Conservation (phyloP, 2,113 vertebrate species). For the Daboia siamensis region DNA sequence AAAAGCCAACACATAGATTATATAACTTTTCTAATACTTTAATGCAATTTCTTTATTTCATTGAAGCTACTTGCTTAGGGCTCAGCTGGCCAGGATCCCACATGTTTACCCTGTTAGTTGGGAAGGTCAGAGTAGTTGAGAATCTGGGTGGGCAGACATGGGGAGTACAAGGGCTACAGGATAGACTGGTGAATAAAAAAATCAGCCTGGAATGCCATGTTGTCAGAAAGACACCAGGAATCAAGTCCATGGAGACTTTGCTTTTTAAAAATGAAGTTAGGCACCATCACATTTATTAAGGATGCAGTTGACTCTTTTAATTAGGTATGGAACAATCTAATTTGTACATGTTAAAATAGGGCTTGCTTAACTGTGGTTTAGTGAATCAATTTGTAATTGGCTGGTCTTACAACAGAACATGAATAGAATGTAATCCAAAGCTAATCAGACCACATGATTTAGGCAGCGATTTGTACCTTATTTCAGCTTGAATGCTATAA, state of each 20-base stretch:
- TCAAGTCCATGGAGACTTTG: background rate
- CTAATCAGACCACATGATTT: background rate
- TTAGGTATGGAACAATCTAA: background rate
- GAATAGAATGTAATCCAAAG: background rate
- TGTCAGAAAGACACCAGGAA: background rate
- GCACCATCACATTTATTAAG: background rate
- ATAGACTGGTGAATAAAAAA: background rate
- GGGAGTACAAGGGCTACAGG: background rate
- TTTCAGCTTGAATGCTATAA: background rate
- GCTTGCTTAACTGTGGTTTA: background rate
- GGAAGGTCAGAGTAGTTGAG: background rate
- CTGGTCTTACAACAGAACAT: background rate
- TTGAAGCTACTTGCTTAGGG: background rate
- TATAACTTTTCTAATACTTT: background rate
- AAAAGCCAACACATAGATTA: background rate
- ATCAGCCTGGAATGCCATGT: background rate
- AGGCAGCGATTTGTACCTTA: background rate
- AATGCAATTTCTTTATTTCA: background rate
- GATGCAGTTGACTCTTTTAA: background rate
- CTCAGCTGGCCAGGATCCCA: background rate
- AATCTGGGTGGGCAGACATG: background rate
- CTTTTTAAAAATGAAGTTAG: background rate
- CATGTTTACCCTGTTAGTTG: background rate
- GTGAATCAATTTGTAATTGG: background rate
- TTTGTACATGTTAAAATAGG: background rate